phyloP scores from a whole-genome alignment of 2,888 invertebrate genomes.

The Mythimna albipuncta region DNA sequence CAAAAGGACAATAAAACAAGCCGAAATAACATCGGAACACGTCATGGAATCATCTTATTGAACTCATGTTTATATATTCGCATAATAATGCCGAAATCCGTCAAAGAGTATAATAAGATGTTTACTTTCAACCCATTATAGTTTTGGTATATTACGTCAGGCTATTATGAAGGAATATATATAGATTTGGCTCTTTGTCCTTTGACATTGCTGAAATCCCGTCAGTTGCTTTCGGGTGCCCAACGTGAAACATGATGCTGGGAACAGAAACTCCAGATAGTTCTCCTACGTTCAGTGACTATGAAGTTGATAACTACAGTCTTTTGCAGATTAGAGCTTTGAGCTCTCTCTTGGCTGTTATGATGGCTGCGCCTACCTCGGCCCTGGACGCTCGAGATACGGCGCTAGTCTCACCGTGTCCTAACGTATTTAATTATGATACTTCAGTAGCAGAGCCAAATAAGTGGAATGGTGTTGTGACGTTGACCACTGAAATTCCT shows the following conservation, averaged over 20 bases:
- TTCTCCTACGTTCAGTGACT: background rate
- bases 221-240: conserved; percentile 2
- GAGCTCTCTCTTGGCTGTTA: conserved; percentile 65
- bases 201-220: background rate
- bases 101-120: conserved; percentile 8
- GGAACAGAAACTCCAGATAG: background rate
- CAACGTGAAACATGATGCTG: background rate
- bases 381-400: conserved; percentile 63
- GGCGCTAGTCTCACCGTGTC: conserved; percentile 87
- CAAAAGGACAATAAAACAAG: background rate
- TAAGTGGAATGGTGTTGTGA: conserved; percentile 91
- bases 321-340: conserved; percentile 50
- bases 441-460: conserved; percentile 84
- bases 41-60: background rate
- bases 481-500: conserved; percentile 87
- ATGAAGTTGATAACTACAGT: background rate
- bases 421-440: conserved; percentile 90
- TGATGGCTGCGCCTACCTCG: conserved; percentile 62
- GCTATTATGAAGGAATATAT: conserved; percentile 6
- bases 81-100: background rate
- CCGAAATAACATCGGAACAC: too few species aligned
- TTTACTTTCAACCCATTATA: conserved; percentile 4
- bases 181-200: background rate
- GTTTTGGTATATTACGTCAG: conserved; percentile 2
- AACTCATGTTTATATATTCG: conserved; percentile 15